Evolutionary conservation across 2,888 invertebrate genomes (phyloP).

Genomic region (Opisthograptis luteolata): DNA sequence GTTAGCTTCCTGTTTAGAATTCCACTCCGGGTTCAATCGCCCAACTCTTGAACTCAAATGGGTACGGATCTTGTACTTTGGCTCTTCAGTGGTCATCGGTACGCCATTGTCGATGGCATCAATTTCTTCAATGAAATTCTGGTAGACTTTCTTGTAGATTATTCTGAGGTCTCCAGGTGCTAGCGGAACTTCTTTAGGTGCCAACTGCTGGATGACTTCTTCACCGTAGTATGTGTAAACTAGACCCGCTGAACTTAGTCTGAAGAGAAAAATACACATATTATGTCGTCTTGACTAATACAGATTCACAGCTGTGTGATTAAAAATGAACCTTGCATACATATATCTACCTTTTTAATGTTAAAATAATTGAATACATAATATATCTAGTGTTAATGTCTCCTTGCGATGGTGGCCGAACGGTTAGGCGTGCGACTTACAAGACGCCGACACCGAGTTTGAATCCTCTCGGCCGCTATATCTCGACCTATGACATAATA

Average conservation of each 20-base stretch:
- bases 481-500: too few species aligned
- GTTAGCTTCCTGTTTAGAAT: slow-evolving; percentile 80
- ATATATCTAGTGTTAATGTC: too few species aligned
- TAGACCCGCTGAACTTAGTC: slow-evolving; percentile 97
- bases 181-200: slow-evolving; percentile 64
- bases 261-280: slow-evolving; percentile 58
- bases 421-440: too few species aligned
- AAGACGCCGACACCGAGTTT: too few species aligned
- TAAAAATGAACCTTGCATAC: too few species aligned
- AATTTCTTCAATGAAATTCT: slow-evolving; percentile 94
- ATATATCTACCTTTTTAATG: too few species aligned
- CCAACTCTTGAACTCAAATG: slow-evolving; percentile 90
- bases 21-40: slow-evolving; percentile 94
- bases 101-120: slow-evolving; percentile 99
- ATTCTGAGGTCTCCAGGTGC: slow-evolving; percentile 79
- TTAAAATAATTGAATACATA: too few species aligned
- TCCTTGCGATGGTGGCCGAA: too few species aligned
- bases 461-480: too few species aligned
- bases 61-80: slow-evolving; percentile 91
- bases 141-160: slow-evolving; percentile 91
- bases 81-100: slow-evolving; percentile 89
- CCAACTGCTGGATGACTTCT: slow-evolving; percentile 87
- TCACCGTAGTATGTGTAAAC: slow-evolving; percentile 96
- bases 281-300: too few species aligned
- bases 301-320: too few species aligned